A percentile compares a stretch with the other conserved stretches of the same genome.
Evolutionary conservation across 1,140 invertebrate species (phyloP).

Genomic region (Drosophila punjabiensis): DNA sequence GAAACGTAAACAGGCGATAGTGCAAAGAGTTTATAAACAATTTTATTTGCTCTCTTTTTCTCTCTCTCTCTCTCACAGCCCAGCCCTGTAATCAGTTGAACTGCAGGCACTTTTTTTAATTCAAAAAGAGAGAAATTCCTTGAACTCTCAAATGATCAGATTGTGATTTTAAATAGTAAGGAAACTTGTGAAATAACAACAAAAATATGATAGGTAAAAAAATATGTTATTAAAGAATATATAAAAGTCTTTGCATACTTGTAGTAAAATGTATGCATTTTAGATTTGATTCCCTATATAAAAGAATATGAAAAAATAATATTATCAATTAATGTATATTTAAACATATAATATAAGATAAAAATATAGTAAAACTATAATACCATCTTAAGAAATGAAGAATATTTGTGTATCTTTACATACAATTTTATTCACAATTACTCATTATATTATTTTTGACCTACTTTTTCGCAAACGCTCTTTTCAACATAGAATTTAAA

Average conservation of each 20-base stretch:
- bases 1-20: conserved; percentile 74
- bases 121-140: not conserved
- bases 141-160: not conserved
- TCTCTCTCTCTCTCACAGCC: not conserved
- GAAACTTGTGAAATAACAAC: not conserved
- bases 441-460: not conserved
- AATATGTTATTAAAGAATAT: too few species aligned
- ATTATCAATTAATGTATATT: too few species aligned
- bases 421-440: not conserved
- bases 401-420: not conserved
- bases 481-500: not conserved
- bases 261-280: too few species aligned
- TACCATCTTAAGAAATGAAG: not conserved
- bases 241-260: too few species aligned
- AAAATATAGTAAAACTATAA: not conserved
- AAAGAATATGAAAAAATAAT: too few species aligned
- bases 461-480: too few species aligned
- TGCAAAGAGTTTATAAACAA: conserved; percentile 40
- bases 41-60: conserved; percentile 24
- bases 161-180: not conserved
- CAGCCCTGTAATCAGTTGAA: conserved; percentile 18
- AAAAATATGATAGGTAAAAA: not conserved
- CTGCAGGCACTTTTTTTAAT: conserved; percentile 10
- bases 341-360: too few species aligned
- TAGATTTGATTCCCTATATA: too few species aligned